Conservation (phyloP, 2,797 vertebrate species). For the Chromis chromis region DNA sequence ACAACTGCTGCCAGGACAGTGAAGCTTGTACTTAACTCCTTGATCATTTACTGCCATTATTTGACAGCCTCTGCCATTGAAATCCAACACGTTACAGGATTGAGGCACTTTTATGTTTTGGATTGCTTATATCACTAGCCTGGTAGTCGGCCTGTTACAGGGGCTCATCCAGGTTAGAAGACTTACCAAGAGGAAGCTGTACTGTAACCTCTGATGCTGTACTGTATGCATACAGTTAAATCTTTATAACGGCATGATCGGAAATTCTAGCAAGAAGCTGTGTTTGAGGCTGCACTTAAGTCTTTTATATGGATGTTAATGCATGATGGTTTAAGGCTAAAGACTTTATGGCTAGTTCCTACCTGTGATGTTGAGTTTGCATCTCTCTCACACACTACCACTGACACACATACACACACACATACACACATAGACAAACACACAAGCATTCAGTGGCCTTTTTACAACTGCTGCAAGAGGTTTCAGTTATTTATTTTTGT, state of each 20-base stretch:
- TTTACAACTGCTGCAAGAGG: slow-evolving; percentile 80
- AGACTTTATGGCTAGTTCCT: slow-evolving; percentile 53
- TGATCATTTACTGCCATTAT: slow-evolving; percentile 60
- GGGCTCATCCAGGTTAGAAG: slow-evolving; percentile 38
- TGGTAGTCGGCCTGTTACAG: slow-evolving; percentile 25
- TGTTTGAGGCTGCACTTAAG: slow-evolving; percentile 47
- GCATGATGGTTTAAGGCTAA: slow-evolving; percentile 70
- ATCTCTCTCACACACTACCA: slow-evolving; percentile 51
- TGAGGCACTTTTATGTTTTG: slow-evolving; percentile 63
- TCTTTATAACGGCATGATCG: slow-evolving; percentile 66
- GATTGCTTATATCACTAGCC: slow-evolving; percentile 37
- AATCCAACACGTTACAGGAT: slow-evolving; percentile 66
- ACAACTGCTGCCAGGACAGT: slow-evolving; percentile 39
- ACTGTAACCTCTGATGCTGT: slow-evolving; percentile 60
- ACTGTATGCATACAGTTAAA: slow-evolving; percentile 60
- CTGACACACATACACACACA: slow-evolving; percentile 17
- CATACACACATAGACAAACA: slow-evolving; percentile 59
- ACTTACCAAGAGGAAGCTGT: slow-evolving; percentile 50
- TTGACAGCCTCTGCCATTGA: slow-evolving; percentile 70
- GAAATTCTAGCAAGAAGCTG: slow-evolving; percentile 47
- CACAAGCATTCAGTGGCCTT: slow-evolving; percentile 81
- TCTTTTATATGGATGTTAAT: slow-evolving; percentile 61
- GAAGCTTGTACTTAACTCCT: slow-evolving; percentile 46
- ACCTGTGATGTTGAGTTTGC: slow-evolving; percentile 69
- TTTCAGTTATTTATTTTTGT: slow-evolving; percentile 79